Conservation (phyloP, 2,888 invertebrate species). For the Lepidonotus clava region DNA sequence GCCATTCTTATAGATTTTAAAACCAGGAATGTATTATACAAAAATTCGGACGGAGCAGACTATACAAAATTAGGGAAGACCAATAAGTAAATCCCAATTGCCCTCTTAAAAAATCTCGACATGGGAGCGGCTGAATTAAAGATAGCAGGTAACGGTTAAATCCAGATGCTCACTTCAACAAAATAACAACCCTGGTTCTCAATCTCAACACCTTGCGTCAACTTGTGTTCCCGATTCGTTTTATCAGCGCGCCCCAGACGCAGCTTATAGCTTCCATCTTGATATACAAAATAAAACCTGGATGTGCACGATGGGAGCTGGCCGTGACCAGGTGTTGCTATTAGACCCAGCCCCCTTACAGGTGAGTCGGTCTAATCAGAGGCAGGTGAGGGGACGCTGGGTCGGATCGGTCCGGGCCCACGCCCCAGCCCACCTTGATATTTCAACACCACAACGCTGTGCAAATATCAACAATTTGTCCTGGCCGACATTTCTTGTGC, state of each 20-base stretch:
- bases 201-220: background rate
- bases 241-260: background rate
- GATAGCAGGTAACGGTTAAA: background rate
- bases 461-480: conserved; percentile 31
- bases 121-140: no score
- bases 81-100: no score
- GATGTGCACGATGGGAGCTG: background rate
- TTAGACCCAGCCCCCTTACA: background rate
- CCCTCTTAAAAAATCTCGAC: no score
- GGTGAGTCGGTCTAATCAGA: background rate
- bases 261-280: background rate
- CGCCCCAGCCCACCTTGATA: background rate
- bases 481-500: background rate
- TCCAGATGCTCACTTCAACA: background rate
- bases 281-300: background rate
- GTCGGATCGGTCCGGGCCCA: no score
- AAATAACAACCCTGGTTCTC: background rate
- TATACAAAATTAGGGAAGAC: no score
- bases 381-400: background rate
- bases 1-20: no score
- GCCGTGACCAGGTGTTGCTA: background rate
- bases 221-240: background rate
- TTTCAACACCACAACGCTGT: background rate
- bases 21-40: no score
- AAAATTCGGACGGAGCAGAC: no score